phyloP scores from a whole-genome alignment of 2,113 vertebrate species.

The Lasiurus borealis region DNA sequence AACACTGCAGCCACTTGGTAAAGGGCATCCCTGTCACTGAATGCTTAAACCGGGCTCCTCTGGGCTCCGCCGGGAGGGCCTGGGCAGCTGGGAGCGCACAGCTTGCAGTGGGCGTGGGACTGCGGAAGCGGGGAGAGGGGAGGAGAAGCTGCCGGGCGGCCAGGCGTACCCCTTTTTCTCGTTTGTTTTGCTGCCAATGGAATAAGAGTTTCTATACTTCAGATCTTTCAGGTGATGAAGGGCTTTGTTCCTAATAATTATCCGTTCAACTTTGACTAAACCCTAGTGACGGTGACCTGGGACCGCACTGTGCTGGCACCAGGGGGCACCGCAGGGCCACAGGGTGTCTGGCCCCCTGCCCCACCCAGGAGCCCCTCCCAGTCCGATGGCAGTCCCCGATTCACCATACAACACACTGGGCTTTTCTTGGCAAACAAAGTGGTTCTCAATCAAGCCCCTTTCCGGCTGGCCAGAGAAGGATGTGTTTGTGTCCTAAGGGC shows the following conservation, averaged over 20 bases:
- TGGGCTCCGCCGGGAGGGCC: background rate
- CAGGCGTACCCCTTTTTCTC: background rate
- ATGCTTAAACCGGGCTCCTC: background rate
- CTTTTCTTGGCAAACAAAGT: background rate
- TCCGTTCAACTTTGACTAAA: background rate
- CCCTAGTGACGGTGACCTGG: too few species aligned
- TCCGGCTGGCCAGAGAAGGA: fast-evolving
- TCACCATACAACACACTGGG: fast-evolving
- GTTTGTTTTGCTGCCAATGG: background rate
- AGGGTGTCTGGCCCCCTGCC: background rate
- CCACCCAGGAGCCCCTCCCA: too few species aligned
- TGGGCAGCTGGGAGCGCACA: background rate
- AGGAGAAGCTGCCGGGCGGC: background rate
- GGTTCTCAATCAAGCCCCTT: background rate
- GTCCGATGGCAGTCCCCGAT: background rate
- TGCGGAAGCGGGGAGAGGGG: too few species aligned
- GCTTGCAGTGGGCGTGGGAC: background rate
- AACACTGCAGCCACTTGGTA: background rate
- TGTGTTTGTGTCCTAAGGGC: fast-evolving
- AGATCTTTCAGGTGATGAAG: background rate
- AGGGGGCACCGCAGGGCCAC: fast-evolving
- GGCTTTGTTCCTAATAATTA: background rate
- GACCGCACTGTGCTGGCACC: background rate
- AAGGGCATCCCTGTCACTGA: fast-evolving
- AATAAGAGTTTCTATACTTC: background rate